Evolutionary conservation across 2,797 vertebrate genomes (phyloP), one percentile per base, ranked within the genome.

Genomic region (Hyperoplus immaculatus): DNA sequence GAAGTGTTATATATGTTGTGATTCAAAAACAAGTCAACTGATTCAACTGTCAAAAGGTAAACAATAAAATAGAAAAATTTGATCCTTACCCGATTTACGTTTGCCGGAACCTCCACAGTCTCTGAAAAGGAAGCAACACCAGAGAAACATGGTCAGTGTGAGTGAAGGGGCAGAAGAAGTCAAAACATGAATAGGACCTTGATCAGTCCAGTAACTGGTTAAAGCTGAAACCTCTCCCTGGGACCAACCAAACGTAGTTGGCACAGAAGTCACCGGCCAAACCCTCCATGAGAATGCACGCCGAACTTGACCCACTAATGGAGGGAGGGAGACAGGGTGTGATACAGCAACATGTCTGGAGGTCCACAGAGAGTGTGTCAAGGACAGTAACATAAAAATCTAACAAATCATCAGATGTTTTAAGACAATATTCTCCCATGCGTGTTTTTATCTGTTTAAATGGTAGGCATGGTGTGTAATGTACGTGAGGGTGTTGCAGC

Each of bases 111-210:
- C 94, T 77, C 97, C 97, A 89, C 95, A 96, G 80, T 98, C 97
- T 93, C 97, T 98, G 94, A 88, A 97, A 97, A 95, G 91, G 81
- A 97, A 96, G 89, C 96, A 97, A 95, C 96, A 98, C 90, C 96
- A 97, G 81, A 98, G 83, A 91, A 96, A 92, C 97, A 97, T 98
- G 88, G 88, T 98, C 94, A 97, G 94, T 64, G 41, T 69, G 59
- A 65, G 45, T 42, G 69, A 68, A 45, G 39, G 16, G 15, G 13
- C 1, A 18, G 42, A n/a, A 72, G 5, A 76, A 67, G 69, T 69
- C 78, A 66, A 59, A 54, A 12, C 71, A 83, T 80, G 51, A 55
- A 78, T 18, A 57, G 0, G 4, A 47, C 64, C 29, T 50, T 69
- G 69, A 78, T 89, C 82, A 86, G 59, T 75, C 57, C 58, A 54